Conservation (phyloP, 37 sponge, comb jelly and placozoan genomes). For the Spongia lamella region DNA sequence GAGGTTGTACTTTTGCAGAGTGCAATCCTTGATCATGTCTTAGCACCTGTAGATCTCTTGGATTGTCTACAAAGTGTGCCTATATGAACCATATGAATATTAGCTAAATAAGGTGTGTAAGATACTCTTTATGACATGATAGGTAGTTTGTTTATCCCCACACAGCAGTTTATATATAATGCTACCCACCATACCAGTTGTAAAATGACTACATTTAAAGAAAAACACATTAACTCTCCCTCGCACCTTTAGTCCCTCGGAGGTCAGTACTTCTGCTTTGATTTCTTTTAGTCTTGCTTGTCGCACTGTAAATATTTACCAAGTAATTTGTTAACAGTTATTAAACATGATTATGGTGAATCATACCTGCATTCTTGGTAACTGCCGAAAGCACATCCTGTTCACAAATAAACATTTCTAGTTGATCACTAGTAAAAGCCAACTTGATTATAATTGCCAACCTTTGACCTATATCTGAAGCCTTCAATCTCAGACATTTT, state of each 20-base stretch:
- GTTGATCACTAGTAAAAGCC: background rate
- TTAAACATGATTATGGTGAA: background rate
- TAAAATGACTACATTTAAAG: too few species aligned
- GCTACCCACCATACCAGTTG: too few species aligned
- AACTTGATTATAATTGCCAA: constrained; percentile 9
- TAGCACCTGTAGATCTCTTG: constrained; percentile 91
- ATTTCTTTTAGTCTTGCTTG: constrained; percentile 96
- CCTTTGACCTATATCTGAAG: constrained; percentile 89
- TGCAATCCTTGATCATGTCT: constrained; percentile 89
- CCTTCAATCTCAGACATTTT: constrained; percentile 95
- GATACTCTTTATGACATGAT: too few species aligned
- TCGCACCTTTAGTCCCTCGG: constrained; percentile 86
- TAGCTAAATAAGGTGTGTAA: too few species aligned
- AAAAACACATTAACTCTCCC: background rate
- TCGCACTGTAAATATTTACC: constrained; percentile 50
- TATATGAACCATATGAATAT: background rate
- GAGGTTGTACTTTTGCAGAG: constrained; percentile 73
- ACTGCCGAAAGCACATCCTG: constrained; percentile 88
- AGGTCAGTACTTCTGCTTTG: constrained; percentile 85
- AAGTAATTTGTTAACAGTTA: constrained; percentile 3
- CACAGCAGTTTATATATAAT: too few species aligned
- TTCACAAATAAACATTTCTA: background rate
- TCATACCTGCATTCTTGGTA: constrained; percentile 77
- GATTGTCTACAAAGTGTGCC: constrained; percentile 92
- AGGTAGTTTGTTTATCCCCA: too few species aligned